A percentile compares a stretch with the other conserved stretches of the same genome.
phyloP scores from a whole-genome alignment of 2,113 vertebrate species.

The Campylomormyrus numenius region DNA sequence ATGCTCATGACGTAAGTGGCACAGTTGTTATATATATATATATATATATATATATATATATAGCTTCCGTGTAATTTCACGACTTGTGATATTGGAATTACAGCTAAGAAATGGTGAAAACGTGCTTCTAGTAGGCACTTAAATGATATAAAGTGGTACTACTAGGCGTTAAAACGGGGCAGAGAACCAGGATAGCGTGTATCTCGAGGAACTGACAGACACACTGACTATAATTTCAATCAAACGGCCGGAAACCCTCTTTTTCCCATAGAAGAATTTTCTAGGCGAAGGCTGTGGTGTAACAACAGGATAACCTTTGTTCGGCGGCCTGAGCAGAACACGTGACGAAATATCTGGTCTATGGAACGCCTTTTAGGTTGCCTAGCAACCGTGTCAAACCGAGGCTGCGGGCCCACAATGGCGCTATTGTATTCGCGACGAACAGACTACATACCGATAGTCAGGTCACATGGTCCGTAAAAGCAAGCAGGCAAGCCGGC shows the following conservation, averaged over 20 bases:
- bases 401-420: slow-evolving; percentile 32
- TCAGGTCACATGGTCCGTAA: slow-evolving; percentile 37
- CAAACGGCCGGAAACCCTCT: background rate
- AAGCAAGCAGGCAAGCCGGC: slow-evolving; percentile 18
- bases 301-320: slow-evolving; percentile 35
- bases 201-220: background rate
- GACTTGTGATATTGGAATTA: background rate
- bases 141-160: background rate
- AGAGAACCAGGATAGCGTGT: background rate
- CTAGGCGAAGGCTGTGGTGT: slow-evolving; percentile 13
- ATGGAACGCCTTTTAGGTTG: slow-evolving; percentile 20
- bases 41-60: background rate
- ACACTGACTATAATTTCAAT: background rate
- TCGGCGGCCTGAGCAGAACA: slow-evolving; percentile 25
- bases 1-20: slow-evolving; percentile 20
- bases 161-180: background rate
- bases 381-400: slow-evolving; percentile 25
- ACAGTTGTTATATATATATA: background rate
- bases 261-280: slow-evolving; percentile 13
- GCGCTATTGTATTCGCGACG: slow-evolving; percentile 36
- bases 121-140: background rate
- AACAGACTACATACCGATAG: slow-evolving; percentile 31
- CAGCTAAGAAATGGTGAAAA: background rate
- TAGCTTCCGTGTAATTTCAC: background rate
- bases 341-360: slow-evolving; percentile 28